Conservation (phyloP, 2,113 vertebrate species). For the Gavialis gangeticus region DNA sequence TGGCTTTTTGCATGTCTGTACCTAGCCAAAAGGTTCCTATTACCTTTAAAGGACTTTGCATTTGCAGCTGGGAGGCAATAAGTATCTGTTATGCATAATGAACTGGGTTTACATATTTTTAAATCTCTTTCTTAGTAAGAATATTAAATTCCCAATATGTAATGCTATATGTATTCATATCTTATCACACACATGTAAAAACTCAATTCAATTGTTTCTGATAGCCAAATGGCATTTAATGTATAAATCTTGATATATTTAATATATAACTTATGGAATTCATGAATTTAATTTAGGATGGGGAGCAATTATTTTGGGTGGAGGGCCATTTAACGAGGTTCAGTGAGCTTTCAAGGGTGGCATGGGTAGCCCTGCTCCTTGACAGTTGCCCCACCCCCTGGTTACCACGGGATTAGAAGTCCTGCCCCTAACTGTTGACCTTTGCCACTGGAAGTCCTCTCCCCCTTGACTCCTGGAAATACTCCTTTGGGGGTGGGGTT, state of each 20-base stretch:
- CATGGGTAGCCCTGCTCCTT: no score
- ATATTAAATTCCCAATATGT: not conserved
- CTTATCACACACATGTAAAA: not conserved
- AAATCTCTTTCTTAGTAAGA: not conserved
- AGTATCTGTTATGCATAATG: not conserved
- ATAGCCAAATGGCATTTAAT: constrained; percentile 14
- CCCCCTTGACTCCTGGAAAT: no score
- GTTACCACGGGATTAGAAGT: no score
- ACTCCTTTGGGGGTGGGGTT: no score
- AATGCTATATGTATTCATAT: not conserved
- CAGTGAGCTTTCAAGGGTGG: no score
- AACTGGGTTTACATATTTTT: not conserved
- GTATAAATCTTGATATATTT: not conserved
- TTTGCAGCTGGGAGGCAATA: not conserved
- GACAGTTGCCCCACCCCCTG: no score
- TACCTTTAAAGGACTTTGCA: not conserved
- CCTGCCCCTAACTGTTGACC: no score
- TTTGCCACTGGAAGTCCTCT: no score
- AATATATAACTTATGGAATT: not conserved
- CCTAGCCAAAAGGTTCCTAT: not conserved
- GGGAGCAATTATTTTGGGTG: no score
- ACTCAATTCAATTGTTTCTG: constrained; percentile 8
- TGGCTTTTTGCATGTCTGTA: no score
- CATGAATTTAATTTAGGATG: no score
- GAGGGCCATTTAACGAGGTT: no score